These are phyloP conservation scores for Solea senegalensis DNA, from an alignment of 2,113 vertebrate species.

Conservation along the genomic window DNA sequence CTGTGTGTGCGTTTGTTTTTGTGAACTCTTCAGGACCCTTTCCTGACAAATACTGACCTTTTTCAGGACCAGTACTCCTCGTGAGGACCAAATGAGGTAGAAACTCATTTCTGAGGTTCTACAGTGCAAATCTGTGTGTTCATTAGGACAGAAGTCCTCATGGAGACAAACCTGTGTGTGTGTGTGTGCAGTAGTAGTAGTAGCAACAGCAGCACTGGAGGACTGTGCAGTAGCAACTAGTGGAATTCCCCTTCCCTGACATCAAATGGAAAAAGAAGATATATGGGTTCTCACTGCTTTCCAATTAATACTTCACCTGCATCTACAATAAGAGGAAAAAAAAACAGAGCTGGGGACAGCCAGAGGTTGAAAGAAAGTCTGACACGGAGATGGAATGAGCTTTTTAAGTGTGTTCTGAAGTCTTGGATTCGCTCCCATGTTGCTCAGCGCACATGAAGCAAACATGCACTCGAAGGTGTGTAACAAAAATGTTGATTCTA, in stretches of 20 bases:
- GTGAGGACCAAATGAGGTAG: no score
- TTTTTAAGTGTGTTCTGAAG: constrained; percentile 25
- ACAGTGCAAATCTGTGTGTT: neutral
- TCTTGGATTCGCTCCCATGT: constrained; percentile 10
- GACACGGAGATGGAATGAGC: constrained; percentile 16
- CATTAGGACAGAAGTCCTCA: no score
- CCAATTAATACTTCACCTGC: constrained; percentile 76
- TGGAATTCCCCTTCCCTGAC: constrained; percentile 88
- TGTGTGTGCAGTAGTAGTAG: constrained; percentile 6
- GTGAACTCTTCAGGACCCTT: no score
- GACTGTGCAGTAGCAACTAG: constrained; percentile 80
- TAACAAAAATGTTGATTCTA: constrained; percentile 60
- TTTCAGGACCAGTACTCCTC: no score
- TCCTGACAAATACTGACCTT: no score
- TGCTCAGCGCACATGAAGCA: constrained; percentile 23
- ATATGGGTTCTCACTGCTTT: constrained; percentile 62
- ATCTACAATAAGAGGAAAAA: constrained; percentile 46
- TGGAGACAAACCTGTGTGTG: neutral
- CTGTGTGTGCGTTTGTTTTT: neutral
- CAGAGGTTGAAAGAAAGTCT: constrained; percentile 52
- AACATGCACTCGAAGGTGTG: constrained; percentile 48
- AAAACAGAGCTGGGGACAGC: constrained; percentile 34
- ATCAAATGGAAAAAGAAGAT: constrained; percentile 71
- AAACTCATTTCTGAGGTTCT: no score
- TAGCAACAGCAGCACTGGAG: constrained; percentile 79